These are phyloP conservation scores for Callospermophilus lateralis DNA, from an alignment of 2,113 vertebrate species.

Conservation along the genomic window DNA sequence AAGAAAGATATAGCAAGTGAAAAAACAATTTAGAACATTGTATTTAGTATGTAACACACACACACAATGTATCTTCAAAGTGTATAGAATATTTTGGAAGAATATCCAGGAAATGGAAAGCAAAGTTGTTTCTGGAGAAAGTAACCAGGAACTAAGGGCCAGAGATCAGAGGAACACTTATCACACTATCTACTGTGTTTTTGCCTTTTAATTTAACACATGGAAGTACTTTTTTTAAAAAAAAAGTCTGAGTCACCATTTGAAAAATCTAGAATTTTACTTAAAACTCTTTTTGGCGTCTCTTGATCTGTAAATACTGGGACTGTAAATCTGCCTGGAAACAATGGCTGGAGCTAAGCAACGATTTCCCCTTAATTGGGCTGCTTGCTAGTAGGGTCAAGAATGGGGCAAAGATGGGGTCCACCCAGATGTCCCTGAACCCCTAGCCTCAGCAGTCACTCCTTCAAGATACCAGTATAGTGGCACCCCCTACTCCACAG, in stretches of 20 bases:
- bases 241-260: conserved; percentile 80
- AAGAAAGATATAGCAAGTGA: too few relatives aligned
- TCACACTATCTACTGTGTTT: not conserved
- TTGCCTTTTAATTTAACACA: conserved; percentile 60
- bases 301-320: not conserved
- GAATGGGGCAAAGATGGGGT: not conserved
- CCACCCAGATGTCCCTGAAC: conserved; percentile 71
- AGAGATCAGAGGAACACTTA: conserved; percentile 26
- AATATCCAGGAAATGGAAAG: not conserved
- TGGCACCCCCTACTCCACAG: too few relatives aligned
- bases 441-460: conserved; percentile 75
- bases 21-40: not conserved
- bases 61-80: not conserved
- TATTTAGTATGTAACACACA: not conserved
- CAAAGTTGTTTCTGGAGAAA: not conserved
- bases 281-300: not conserved
- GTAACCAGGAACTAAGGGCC: not conserved
- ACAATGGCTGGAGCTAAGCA: not conserved
- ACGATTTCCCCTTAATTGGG: not conserved
- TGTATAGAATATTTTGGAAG: not conserved
- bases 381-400: not conserved
- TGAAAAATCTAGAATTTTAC: conserved; percentile 70
- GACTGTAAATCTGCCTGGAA: not conserved
- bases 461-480: too few relatives aligned
- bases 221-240: conserved; percentile 79